Conservation (phyloP, 1,140 invertebrate genomes). For the Drosophila nigromelanica region DNA sequence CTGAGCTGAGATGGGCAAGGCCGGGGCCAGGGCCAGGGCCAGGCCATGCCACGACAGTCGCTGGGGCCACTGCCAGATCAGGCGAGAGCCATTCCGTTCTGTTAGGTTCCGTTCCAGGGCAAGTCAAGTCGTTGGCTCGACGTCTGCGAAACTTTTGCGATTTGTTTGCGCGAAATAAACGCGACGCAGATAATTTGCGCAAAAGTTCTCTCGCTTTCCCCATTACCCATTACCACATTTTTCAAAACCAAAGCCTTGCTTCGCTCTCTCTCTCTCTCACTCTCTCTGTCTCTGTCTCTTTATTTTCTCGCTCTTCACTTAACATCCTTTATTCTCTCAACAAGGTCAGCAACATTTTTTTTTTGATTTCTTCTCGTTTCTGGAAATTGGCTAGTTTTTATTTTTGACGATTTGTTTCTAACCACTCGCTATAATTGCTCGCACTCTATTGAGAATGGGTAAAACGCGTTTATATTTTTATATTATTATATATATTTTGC, state of each 20-base stretch:
- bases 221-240: conserved; percentile 4
- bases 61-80: conserved; percentile 29
- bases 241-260: background rate
- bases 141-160: conserved; percentile 75
- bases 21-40: background rate
- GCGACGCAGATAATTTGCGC: conserved; percentile 80
- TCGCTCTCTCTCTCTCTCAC: background rate
- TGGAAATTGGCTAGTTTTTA: too few species aligned
- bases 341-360: conserved; percentile 1
- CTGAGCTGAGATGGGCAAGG: too few species aligned
- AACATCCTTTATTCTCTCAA: background rate
- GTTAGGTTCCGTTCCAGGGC: conserved; percentile 13
- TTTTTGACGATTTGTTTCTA: too few species aligned
- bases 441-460: too few species aligned
- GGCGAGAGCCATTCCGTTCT: conserved; percentile 10
- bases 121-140: conserved; percentile 41
- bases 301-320: background rate
- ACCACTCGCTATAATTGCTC: too few species aligned
- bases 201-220: conserved; percentile 53
- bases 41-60: conserved; percentile 34
- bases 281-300: background rate
- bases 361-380: too few species aligned
- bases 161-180: conserved; percentile 82
- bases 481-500: too few species aligned
- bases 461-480: too few species aligned